These are phyloP conservation scores for Nannospalax galili DNA, from an alignment of 2,113 vertebrate genomes.

Conservation along the genomic window DNA sequence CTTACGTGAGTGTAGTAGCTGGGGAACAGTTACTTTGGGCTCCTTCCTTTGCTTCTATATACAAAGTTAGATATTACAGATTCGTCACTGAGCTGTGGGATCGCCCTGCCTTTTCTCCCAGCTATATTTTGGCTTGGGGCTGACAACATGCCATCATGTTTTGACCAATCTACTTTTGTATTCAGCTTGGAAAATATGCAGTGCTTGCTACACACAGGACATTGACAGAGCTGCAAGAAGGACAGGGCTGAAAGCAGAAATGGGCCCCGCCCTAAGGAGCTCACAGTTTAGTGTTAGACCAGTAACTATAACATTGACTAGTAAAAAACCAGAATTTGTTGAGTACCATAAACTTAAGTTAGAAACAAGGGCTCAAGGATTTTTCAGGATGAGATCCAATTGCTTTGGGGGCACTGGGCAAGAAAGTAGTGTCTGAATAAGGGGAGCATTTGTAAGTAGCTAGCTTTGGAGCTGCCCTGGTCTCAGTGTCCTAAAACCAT, in stretches of 20 bases:
- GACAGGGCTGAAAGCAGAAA: neutral
- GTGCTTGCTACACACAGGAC: neutral
- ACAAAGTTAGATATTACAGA: no score
- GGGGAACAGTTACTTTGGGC: neutral
- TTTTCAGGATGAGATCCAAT: neutral
- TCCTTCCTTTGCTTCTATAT: neutral
- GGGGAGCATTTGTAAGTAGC: neutral
- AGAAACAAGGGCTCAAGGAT: neutral
- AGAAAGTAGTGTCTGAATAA: neutral
- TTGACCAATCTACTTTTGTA: neutral
- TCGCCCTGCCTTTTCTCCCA: neutral
- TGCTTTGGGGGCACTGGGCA: no score
- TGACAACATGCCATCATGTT: neutral
- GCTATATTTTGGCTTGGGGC: neutral
- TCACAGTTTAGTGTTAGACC: neutral
- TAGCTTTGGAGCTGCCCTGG: neutral
- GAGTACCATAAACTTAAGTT: neutral
- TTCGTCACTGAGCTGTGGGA: neutral
- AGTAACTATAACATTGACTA: neutral
- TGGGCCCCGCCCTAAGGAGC: neutral
- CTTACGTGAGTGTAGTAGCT: rapidly evolving
- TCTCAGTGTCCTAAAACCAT: neutral
- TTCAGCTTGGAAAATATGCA: neutral
- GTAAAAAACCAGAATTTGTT: neutral
- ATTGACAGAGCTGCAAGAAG: neutral